phyloP scores from a whole-genome alignment of 2,113 vertebrate species.

The Solea senegalensis region DNA sequence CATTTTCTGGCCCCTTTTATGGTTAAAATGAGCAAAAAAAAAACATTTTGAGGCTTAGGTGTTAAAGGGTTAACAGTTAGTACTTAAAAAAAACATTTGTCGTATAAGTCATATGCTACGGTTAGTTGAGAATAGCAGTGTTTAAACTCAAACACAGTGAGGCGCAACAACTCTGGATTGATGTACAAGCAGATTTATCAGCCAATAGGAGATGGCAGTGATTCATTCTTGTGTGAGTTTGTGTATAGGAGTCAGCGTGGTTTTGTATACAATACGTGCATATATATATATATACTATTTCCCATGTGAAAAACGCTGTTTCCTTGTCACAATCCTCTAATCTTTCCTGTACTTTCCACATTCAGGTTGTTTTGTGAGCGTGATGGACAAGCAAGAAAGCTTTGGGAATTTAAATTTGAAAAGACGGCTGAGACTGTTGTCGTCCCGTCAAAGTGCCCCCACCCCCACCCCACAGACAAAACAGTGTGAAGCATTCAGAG shows the following conservation, averaged over 20 bases:
- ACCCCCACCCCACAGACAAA: slow-evolving; percentile 32
- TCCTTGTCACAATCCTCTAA: slow-evolving; percentile 16
- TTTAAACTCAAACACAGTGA: background rate
- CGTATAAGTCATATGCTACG: too few relatives aligned
- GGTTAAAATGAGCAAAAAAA: too few relatives aligned
- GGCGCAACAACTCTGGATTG: background rate
- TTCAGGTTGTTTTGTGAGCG: slow-evolving; percentile 37
- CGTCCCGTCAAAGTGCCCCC: too few relatives aligned
- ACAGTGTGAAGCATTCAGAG: slow-evolving; percentile 38
- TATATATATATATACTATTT: background rate
- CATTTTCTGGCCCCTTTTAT: too few relatives aligned
- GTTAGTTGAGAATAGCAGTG: background rate
- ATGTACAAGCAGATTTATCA: slow-evolving; percentile 6
- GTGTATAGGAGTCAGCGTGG: background rate
- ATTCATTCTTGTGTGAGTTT: slow-evolving; percentile 17
- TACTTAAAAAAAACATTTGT: too few relatives aligned
- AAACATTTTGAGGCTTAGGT: too few relatives aligned
- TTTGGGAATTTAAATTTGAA: slow-evolving; percentile 61
- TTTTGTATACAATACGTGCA: background rate
- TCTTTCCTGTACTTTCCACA: slow-evolving; percentile 23
- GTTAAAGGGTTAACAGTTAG: too few relatives aligned
- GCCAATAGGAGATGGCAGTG: background rate
- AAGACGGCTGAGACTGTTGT: slow-evolving; percentile 45
- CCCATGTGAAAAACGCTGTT: slow-evolving; percentile 6
- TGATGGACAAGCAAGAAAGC: slow-evolving; percentile 50